Evolutionary conservation across 1,140 invertebrate species (phyloP), one percentile per base, ranked within the genome.

Genomic region (Drosophila willistoni): DNA sequence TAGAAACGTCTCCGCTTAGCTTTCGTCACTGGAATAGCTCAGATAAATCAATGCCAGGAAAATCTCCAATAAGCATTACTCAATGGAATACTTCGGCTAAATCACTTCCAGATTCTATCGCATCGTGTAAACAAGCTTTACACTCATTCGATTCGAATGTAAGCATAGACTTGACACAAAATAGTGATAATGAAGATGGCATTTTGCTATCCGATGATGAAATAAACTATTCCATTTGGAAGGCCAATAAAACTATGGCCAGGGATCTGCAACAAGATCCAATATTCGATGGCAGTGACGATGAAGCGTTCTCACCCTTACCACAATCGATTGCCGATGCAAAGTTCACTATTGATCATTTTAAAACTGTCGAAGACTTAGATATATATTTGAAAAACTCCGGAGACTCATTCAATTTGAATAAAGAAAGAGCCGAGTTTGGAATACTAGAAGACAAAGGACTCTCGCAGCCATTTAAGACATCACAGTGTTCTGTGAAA

Each of bases 151-250:
- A 65, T 1, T 86, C 79, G 0, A 68, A 80, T 61, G 64, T 56
- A 2, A 80, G 86, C 67, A 77, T 83, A 34, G 79, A 89, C 56
- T 64, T 86, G 19, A 91, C 81, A 0, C 70, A 86, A 54, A 73
- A 84, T 25, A 77, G 69, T n/a, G 51, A 71, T 33, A 59, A 71
- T 22, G 75, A 82, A 25, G 71, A 73, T 14, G 77, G 78, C 6
- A 79, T 85, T 3, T 19, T 91, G 13, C 69, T 91, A 7, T 92
- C 91, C 1, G 91, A 92, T 67, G 91, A 92, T 62, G 91, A 92
- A 74, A 91, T 92, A 17, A 92, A 92, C 59, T 92, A 92, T 55
- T 92, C 91, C 7, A 92, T 92, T 59, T 87, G 90, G 81, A 79
- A 89, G 61, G 83, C 86, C n/a, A 75, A 90, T 64, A 89, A 79